phyloP scores from a whole-genome alignment of 2,113 vertebrate species.

The Odontesthes bonariensis region DNA sequence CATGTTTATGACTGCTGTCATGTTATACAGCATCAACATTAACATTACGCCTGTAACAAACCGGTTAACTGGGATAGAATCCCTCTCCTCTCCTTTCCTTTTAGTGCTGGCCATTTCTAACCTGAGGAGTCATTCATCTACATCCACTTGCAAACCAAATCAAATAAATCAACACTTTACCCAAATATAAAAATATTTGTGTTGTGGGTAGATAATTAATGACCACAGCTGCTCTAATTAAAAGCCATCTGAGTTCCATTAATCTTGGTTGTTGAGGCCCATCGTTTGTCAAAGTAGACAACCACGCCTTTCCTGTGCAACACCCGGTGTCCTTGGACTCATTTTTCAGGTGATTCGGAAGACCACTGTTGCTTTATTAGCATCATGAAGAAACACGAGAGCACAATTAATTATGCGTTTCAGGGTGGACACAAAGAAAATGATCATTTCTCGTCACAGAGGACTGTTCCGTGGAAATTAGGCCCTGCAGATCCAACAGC shows the following conservation, averaged over 20 bases:
- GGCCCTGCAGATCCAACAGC: not conserved
- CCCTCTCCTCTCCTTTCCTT: conserved; percentile 61
- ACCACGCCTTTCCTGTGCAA: conserved; percentile 84
- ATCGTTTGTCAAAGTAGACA: conserved; percentile 84
- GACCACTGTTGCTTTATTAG: conserved; percentile 82
- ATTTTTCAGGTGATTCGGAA: conserved; percentile 86
- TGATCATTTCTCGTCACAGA: conserved; percentile 53
- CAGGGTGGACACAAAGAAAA: conserved; percentile 75
- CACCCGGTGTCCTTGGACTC: conserved; percentile 84
- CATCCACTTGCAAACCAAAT: conserved; percentile 94
- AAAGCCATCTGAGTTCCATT: conserved; percentile 99
- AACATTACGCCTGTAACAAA: conserved; percentile 84
- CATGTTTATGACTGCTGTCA: conserved; percentile 48
- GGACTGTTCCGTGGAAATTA: not conserved
- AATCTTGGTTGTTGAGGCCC: conserved; percentile 93
- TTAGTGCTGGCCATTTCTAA: conserved; percentile 84
- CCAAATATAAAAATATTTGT: conserved; percentile 99
- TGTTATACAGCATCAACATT: conserved; percentile 64
- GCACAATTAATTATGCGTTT: conserved; percentile 77
- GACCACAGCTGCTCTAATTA: conserved; percentile 99
- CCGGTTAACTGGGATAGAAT: conserved; percentile 74
- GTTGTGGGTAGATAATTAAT: conserved; percentile 96
- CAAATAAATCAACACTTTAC: conserved; percentile 99
- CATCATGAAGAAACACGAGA: conserved; percentile 72
- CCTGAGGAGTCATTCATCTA: conserved; percentile 97